phyloP scores from a whole-genome alignment of 1,140 invertebrate species.

The Nasonia vitripennis region DNA sequence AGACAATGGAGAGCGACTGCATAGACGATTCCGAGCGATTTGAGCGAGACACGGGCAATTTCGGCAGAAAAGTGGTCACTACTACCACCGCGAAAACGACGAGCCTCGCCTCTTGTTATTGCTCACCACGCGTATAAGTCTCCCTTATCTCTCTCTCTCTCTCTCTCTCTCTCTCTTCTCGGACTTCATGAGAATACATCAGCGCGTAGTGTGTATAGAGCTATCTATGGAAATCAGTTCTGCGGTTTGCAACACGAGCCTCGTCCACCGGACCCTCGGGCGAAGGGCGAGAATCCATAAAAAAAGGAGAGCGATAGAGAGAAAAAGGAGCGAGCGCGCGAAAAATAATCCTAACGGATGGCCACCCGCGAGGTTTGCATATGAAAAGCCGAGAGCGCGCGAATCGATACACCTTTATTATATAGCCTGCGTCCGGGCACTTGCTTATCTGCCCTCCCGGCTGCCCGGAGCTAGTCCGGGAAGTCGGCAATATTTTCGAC shows the following conservation, averaged over 20 bases:
- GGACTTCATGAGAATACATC: constrained; percentile 24
- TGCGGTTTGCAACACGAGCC: neutral
- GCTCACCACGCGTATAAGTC: neutral
- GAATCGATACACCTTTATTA: constrained; percentile 76
- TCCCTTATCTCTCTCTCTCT: neutral
- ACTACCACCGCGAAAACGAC: neutral
- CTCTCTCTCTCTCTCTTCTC: neutral
- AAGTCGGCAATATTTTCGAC: constrained; percentile 73
- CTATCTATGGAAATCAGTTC: constrained; percentile 49
- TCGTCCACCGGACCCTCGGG: neutral
- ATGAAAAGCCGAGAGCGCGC: constrained; percentile 65
- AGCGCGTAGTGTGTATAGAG: neutral
- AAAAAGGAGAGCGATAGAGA: constrained; percentile 14
- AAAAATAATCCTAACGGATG: constrained; percentile 74
- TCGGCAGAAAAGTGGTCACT: constrained; percentile 35
- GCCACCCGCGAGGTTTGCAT: constrained; percentile 72
- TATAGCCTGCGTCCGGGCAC: constrained; percentile 56
- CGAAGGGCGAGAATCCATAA: neutral
- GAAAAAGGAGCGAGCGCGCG: constrained; percentile 45
- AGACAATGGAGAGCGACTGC: constrained; percentile 64
- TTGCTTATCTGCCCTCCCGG: constrained; percentile 69
- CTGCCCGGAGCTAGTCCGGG: constrained; percentile 42
- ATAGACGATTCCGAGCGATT: constrained; percentile 69
- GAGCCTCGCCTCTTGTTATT: neutral
- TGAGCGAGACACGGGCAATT: constrained; percentile 55